Conservation (phyloP, 2,797 vertebrate species). For the Parauchenoglanis ngamensis region DNA sequence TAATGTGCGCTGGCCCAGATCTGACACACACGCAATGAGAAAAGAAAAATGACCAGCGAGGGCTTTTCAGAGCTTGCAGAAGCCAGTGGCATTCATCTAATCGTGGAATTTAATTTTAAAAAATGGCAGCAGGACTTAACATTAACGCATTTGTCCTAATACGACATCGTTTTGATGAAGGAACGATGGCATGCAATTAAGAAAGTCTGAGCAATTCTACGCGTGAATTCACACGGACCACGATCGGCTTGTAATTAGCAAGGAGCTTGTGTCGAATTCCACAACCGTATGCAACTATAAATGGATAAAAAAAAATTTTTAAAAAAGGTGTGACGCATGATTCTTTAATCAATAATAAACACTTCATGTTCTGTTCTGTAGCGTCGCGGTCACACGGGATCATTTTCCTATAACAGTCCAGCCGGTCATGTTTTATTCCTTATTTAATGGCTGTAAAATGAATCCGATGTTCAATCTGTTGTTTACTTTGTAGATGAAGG, state of each 20-base stretch:
- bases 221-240: too few relatives aligned
- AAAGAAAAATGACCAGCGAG: constrained; percentile 36
- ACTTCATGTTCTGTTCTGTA: background rate
- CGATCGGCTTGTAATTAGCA: too few relatives aligned
- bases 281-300: background rate
- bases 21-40: constrained; percentile 22
- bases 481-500: constrained; percentile 78
- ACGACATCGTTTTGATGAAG: background rate
- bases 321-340: background rate
- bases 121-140: constrained; percentile 6
- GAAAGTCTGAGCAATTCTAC: too few relatives aligned
- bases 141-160: background rate
- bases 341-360: background rate
- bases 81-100: constrained; percentile 37
- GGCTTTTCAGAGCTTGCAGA: constrained; percentile 25
- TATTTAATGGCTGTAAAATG: background rate
- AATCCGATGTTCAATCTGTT: constrained; percentile 3
- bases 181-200: too few relatives aligned
- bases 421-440: background rate
- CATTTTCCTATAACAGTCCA: background rate
- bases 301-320: background rate
- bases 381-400: background rate
- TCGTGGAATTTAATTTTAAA: background rate
- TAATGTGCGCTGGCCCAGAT: background rate
- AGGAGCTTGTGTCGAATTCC: too few relatives aligned